Conservation (phyloP, 2,888 invertebrate species). For the Parnassius apollo region DNA sequence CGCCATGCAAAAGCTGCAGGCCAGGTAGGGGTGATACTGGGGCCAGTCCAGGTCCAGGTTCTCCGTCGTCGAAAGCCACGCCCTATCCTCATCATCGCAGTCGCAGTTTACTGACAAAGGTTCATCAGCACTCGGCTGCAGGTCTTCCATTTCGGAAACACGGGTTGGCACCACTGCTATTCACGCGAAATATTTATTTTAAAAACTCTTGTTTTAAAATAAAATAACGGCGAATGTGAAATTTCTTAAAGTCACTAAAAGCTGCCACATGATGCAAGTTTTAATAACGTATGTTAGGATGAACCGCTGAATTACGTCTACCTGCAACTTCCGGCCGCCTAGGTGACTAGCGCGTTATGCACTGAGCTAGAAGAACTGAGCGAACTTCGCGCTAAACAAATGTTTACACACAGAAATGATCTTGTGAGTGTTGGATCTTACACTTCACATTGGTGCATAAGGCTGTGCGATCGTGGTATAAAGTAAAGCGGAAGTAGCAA, state of each 20-base stretch:
- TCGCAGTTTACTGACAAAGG: background rate
- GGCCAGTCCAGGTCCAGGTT: background rate
- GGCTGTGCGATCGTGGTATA: too few relatives aligned
- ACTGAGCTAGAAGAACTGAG: background rate
- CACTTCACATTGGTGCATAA: too few relatives aligned
- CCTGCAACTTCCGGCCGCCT: background rate
- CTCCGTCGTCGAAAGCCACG: background rate
- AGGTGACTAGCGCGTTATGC: background rate
- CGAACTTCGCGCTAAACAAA: too few relatives aligned
- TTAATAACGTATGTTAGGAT: background rate
- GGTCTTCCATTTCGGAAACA: background rate
- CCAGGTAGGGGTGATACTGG: background rate
- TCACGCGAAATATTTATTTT: too few relatives aligned
- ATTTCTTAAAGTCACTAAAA: background rate
- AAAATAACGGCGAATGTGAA: background rate
- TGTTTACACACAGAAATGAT: too few relatives aligned
- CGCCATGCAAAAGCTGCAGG: background rate
- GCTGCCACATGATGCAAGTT: background rate
- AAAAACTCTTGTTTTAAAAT: background rate
- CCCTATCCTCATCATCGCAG: background rate
- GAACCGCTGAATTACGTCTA: background rate
- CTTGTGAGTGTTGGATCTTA: too few relatives aligned
- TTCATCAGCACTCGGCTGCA: background rate
- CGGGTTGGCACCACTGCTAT: too few relatives aligned
- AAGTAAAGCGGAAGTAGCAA: too few relatives aligned